A percentile compares a stretch with the other conserved stretches of the same genome.
Evolutionary conservation across 2,888 invertebrate genomes (phyloP).

Genomic region (Drosophila nigritarsus): DNA sequence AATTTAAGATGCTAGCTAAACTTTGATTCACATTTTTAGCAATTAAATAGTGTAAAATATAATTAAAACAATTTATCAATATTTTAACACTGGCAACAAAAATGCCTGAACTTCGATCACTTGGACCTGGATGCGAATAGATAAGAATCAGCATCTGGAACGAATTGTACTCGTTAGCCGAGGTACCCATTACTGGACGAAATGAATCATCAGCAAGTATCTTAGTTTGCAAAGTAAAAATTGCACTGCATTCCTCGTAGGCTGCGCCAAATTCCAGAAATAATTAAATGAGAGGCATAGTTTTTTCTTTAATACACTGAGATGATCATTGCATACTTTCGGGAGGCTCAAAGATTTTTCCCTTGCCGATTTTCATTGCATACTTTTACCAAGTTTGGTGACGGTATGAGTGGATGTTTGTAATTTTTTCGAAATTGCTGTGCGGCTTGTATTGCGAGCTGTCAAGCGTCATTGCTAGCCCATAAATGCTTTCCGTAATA

Average conservation of each 20-base stretch:
- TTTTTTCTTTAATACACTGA: background rate
- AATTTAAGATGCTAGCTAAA: background rate
- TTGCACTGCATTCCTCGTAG: background rate
- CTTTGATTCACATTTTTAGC: background rate
- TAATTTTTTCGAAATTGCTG: background rate
- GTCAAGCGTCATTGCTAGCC: background rate
- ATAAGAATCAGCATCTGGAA: background rate
- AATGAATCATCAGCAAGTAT: background rate
- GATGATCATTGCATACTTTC: background rate
- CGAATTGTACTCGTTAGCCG: background rate
- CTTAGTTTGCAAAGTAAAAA: background rate
- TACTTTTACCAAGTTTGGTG: background rate
- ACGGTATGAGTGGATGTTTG: background rate
- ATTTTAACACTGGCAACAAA: background rate
- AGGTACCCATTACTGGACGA: background rate
- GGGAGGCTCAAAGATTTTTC: background rate
- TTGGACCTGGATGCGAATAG: background rate
- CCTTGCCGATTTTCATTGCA: background rate
- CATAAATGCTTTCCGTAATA: background rate
- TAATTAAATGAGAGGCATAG: background rate
- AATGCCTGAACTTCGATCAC: background rate
- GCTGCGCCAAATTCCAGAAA: background rate
- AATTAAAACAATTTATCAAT: background rate
- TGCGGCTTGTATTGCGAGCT: background rate
- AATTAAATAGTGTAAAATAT: background rate